These are phyloP conservation scores for Megalopta genalis DNA, from an alignment of 1,140 invertebrate species.

Conservation along the genomic window DNA sequence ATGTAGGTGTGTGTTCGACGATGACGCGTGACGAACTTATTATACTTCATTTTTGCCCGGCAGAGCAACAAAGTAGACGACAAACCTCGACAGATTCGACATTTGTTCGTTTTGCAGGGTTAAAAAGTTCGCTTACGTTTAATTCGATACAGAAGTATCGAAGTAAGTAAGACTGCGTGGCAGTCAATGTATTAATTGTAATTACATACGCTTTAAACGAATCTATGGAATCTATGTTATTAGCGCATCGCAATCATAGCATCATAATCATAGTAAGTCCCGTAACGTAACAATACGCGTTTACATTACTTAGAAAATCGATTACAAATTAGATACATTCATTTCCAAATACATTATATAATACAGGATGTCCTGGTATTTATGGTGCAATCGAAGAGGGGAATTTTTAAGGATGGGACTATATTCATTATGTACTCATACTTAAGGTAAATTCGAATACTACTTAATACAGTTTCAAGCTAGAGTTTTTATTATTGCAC, in stretches of 20 bases:
- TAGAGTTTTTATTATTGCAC: no score
- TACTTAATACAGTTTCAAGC: no score
- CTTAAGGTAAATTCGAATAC: no score
- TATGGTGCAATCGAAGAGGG: no score
- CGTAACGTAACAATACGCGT: slow-evolving; percentile 44
- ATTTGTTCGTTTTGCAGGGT: not conserved
- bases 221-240: slow-evolving; percentile 52
- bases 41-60: not conserved
- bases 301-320: slow-evolving; percentile 43
- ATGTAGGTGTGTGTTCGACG: slow-evolving; percentile 13
- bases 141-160: slow-evolving; percentile 25
- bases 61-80: slow-evolving; percentile 23
- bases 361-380: no score
- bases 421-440: no score
- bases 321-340: slow-evolving; percentile 50
- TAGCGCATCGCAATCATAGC: slow-evolving; percentile 56
- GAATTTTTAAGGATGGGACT: no score
- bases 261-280: slow-evolving; percentile 56
- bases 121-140: slow-evolving; percentile 13
- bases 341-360: slow-evolving; percentile 22
- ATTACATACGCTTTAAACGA: slow-evolving; percentile 50
- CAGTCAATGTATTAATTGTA: slow-evolving; percentile 58
- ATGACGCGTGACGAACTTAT: slow-evolving; percentile 4
- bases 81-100: slow-evolving; percentile 19
- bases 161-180: slow-evolving; percentile 38